Conservation (phyloP, 2,113 vertebrate genomes). For the Aviceda subcristata region DNA sequence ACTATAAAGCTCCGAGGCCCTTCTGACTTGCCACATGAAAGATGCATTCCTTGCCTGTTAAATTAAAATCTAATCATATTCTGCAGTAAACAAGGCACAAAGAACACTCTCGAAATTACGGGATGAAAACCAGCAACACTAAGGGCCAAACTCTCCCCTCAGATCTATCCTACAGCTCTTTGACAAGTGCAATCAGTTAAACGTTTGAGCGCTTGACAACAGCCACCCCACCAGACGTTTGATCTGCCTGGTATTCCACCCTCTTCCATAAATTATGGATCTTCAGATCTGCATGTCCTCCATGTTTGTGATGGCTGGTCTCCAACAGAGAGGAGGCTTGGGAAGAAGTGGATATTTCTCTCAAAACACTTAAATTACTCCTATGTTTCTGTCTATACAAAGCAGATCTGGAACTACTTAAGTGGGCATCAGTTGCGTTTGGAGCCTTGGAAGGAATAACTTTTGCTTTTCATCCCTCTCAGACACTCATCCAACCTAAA, state of each 20-base stretch:
- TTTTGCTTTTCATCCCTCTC: slow-evolving; percentile 44
- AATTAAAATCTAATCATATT: slow-evolving; percentile 67
- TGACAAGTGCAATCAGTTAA: slow-evolving; percentile 69
- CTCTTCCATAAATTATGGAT: slow-evolving; percentile 65
- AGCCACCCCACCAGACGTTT: slow-evolving; percentile 47
- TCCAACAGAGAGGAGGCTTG: slow-evolving; percentile 5
- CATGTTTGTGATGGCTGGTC: slow-evolving; percentile 49
- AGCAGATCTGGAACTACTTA: slow-evolving; percentile 44
- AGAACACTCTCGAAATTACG: slow-evolving; percentile 3
- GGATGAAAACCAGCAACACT: slow-evolving; percentile 37
- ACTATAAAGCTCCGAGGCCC: slow-evolving; percentile 52
- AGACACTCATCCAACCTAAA: slow-evolving; percentile 21
- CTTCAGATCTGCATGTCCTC: slow-evolving; percentile 60
- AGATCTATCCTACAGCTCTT: slow-evolving; percentile 7
- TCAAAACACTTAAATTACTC: slow-evolving; percentile 23
- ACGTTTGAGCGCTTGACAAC: slow-evolving; percentile 55
- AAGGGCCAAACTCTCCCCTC: slow-evolving; percentile 8
- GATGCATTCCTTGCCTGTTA: slow-evolving; percentile 47
- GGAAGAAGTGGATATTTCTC: slow-evolving; percentile 49
- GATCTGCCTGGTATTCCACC: slow-evolving; percentile 48
- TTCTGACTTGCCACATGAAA: slow-evolving; percentile 71
- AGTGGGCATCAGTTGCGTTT: neutral
- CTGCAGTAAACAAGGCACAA: slow-evolving; percentile 59
- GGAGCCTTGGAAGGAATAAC: slow-evolving; percentile 37
- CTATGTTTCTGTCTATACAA: slow-evolving; percentile 15